A percentile compares a stretch with the other conserved stretches of the same genome.
Evolutionary conservation across 2,797 vertebrate species (phyloP).

Genomic region (Cuculus canorus): DNA sequence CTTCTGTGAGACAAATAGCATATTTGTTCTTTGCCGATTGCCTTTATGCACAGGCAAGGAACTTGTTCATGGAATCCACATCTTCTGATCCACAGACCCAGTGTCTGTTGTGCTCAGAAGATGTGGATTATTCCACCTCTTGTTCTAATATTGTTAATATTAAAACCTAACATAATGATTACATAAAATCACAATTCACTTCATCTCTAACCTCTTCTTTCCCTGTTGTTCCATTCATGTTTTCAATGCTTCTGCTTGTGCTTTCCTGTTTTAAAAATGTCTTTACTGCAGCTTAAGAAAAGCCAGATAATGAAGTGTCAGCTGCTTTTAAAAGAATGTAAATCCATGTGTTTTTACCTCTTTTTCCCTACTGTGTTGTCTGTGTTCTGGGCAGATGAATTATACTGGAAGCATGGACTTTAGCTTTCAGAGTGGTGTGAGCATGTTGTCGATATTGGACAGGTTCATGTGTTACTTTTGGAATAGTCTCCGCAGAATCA

Average conservation of each 20-base stretch:
- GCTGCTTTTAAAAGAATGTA: background rate
- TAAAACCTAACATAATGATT: background rate
- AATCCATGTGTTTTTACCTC: fast-evolving
- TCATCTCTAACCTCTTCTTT: background rate
- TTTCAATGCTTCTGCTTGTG: background rate
- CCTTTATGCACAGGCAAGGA: background rate
- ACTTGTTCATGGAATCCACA: background rate
- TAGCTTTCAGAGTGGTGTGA: background rate
- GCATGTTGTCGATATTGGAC: background rate
- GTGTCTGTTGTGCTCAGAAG: background rate
- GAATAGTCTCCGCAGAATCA: background rate
- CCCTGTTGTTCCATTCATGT: background rate
- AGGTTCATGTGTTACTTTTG: fast-evolving
- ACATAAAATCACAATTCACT: background rate
- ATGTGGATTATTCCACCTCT: background rate
- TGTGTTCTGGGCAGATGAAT: background rate
- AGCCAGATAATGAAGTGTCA: background rate
- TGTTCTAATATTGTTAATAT: background rate
- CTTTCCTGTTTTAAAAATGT: background rate
- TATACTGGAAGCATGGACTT: background rate
- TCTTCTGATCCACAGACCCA: background rate
- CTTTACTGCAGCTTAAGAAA: background rate
- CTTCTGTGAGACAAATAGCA: background rate
- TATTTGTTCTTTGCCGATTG: background rate
- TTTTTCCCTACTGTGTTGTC: background rate